Percentiles rank a stretch among this genome's conserved stretches.
Evolutionary conservation across 1,140 invertebrate genomes (phyloP).

Genomic region (Caerostris extrusa): DNA sequence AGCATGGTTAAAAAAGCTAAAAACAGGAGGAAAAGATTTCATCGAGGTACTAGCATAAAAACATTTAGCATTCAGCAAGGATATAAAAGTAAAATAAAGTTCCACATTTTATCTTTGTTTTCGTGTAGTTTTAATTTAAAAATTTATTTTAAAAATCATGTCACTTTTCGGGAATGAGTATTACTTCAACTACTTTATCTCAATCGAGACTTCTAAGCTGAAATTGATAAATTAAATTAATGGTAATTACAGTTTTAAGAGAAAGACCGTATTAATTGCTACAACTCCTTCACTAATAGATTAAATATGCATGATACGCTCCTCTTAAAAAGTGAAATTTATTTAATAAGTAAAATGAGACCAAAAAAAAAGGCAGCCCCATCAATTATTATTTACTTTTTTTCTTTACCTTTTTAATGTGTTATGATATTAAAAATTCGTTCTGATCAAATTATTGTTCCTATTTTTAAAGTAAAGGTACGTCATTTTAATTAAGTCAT

Average conservation of each 20-base stretch:
- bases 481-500: constrained; percentile 54
- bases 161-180: too few species aligned
- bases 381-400: not conserved
- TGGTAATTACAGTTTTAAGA: not conserved
- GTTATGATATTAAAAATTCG: not conserved
- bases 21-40: too few species aligned
- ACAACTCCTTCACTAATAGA: not conserved
- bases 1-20: too few species aligned
- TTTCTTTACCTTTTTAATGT: not conserved
- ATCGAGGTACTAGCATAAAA: too few species aligned
- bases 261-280: not conserved
- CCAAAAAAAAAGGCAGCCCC: not conserved
- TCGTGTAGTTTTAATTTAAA: too few species aligned
- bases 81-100: too few species aligned
- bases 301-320: not conserved
- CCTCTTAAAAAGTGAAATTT: not conserved
- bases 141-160: too few species aligned
- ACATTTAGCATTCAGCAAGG: too few species aligned
- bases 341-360: not conserved
- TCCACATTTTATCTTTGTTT: too few species aligned
- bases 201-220: not conserved
- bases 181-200: too few species aligned
- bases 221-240: constrained; percentile 6
- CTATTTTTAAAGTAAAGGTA: not conserved
- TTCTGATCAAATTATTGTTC: constrained; percentile 47